A percentile compares a stretch with the other conserved stretches of the same genome.
Conservation (phyloP, 2,113 vertebrate species). For the Meriones unguiculatus region DNA sequence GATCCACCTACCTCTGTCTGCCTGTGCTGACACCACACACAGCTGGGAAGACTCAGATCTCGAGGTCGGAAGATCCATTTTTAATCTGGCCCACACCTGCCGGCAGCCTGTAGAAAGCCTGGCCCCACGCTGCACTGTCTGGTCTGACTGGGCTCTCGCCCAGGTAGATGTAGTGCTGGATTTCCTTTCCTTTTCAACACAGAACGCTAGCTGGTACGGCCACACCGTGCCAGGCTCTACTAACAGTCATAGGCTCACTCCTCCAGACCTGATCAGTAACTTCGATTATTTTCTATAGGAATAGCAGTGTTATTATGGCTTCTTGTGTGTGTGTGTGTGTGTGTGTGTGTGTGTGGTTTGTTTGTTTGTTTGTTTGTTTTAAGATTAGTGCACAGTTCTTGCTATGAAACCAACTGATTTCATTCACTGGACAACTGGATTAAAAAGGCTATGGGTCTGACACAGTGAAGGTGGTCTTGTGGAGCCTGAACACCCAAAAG, state of each 20-base stretch:
- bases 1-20: too few species aligned
- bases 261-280: neutral
- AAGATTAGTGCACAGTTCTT: neutral
- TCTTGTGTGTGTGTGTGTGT: neutral
- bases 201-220: neutral
- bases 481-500: slow-evolving; percentile 33
- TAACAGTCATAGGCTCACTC: neutral
- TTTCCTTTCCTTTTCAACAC: neutral
- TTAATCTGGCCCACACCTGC: too few species aligned
- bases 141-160: neutral
- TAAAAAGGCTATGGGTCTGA: slow-evolving; percentile 15
- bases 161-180: neutral
- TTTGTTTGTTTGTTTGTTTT: too few species aligned
- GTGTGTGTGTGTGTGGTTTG: neutral
- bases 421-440: neutral
- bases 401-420: slow-evolving; percentile 36
- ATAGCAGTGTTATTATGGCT: neutral
- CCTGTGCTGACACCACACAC: too few species aligned
- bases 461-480: neutral
- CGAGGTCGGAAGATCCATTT: too few species aligned
- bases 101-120: neutral
- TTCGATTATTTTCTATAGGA: neutral
- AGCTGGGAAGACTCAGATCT: too few species aligned
- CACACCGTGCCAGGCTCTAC: neutral
- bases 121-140: neutral